Conservation (phyloP, 2,888 invertebrate genomes). For the Calephelis perditalis region DNA sequence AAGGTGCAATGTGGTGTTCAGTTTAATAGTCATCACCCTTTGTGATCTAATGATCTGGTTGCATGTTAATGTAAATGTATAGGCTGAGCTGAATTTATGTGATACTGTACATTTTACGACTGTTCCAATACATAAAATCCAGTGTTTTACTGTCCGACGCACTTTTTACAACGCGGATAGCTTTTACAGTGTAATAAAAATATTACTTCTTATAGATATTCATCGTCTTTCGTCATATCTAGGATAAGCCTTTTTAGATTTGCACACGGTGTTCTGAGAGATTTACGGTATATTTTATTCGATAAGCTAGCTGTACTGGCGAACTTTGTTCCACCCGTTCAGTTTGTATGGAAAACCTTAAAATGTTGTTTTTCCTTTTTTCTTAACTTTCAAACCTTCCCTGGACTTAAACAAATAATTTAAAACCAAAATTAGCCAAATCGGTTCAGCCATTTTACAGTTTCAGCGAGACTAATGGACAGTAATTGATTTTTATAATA, state of each 20-base stretch:
- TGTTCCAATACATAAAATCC: conserved; percentile 27
- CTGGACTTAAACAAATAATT: too few species aligned
- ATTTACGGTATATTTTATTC: too few species aligned
- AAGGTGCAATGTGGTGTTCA: neutral
- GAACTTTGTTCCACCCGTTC: too few species aligned
- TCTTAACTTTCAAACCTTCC: too few species aligned
- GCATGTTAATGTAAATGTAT: conserved; percentile 2
- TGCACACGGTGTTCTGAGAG: neutral
- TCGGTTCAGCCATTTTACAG: too few species aligned
- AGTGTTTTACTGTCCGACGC: conserved; percentile 29
- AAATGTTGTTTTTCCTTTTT: too few species aligned
- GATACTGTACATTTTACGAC: conserved; percentile 16
- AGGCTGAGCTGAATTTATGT: neutral
- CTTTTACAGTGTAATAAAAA: conserved; percentile 25
- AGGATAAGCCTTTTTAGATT: neutral
- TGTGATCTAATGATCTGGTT: neutral
- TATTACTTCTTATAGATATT: conserved; percentile 15
- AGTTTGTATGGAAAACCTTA: too few species aligned
- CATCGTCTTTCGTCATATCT: neutral
- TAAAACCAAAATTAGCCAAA: too few species aligned
- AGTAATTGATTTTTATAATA: too few species aligned
- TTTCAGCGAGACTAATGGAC: too few species aligned
- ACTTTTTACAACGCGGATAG: conserved; percentile 22
- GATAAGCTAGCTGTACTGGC: too few species aligned
- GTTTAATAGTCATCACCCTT: neutral